Evolutionary conservation across 1,140 invertebrate species (phyloP), one percentile per base, ranked within the genome.

Genomic region (Ericerus pela): DNA sequence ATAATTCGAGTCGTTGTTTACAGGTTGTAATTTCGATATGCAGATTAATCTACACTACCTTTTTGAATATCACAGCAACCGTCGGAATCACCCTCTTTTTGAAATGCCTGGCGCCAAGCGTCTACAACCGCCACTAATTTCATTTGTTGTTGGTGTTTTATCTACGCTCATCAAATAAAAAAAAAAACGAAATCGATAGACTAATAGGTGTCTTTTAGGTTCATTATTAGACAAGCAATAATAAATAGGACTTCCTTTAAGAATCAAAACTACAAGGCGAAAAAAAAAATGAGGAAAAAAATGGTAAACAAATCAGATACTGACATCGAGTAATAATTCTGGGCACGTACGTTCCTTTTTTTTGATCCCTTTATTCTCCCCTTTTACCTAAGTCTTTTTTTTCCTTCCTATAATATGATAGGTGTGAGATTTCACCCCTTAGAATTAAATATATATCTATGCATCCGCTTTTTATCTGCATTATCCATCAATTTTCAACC

Each of bases 151-250:
- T 24, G 20, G 41, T 47, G 41, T 24, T 2, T 47, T 47, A 47
- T 47, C 41, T 47, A n/a, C n/a, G 10, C 26, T 47, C 41, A 47
- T 47, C 41, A 41, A 41, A 16, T 18, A 5, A 16, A 41, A 18
- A 41, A 16, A 18, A n/a, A n/a, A n/a, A n/a, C n/a, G n/a, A n/a
- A n/a, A n/a, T n/a, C n/a, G n/a, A n/a, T 24, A 24, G 26, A 24
- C 8, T 24, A 47, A 47, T 47, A 47, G 41, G 41, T 47, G 41
- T 47, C 41, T 47, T 47, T 47, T 47, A 47, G 41, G 11, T 47
- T 24, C 41, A 47, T 47, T 47, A 47, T 24, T 24, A 3, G 20
- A 47, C 18, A 18, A 18, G 41, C 41, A 2, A 24, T 22, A 24
- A 24, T 47, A 47, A 47, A 47, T 47, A 47, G 16, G 18, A 24